Evolutionary conservation across 1,140 invertebrate genomes (phyloP), one percentile per base, ranked within the genome.

Genomic region (Drosophila virilis): DNA sequence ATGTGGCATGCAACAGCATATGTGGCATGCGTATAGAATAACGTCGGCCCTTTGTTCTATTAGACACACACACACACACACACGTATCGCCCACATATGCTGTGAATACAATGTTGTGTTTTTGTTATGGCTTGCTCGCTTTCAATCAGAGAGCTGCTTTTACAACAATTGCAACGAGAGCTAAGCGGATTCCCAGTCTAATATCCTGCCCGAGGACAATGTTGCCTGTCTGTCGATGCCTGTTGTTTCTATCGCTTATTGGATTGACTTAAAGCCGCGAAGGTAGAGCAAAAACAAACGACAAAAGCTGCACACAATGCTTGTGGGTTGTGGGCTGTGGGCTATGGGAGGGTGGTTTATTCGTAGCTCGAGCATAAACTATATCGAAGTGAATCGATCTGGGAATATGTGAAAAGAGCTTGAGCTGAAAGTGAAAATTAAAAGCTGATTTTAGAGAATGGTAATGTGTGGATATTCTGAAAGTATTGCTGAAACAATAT

Each of bases 261-360:
- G 78, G 68, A 77, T 81, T 81, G 78, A 80, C 67, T 68, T 80
- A 48, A 62, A 64, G 62, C 67, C 50, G 35, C 52, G 13, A 55
- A 55, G 37, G 52, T 55, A 55, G n/a, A 40, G 35, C 46, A 12
- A 13, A 50, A 50, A n/a, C 7, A 6, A 50, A 22, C 46, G n/a
- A n/a, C 46, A 28, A n/a, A 28, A 32, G 8, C 46, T 32, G 22
- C 13, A 43, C 50, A 52, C 50, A 52, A 52, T 52, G 32, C 32
- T 35, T 35, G 35, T 6, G 50, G 32, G 50, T 35, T 17, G 17
- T 17, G 17, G 17, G 0, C 1, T 35, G 35, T 6, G 50, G 50
- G 52, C 32, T 22, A 1, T 38, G 1, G 46, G 10, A 6, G 22
- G 12, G 1, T n/a, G 46, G 10, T 9, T 42, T 42, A 42, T n/a